Base-by-base conservation (phyloP, 2,888 invertebrate species). In the Lottia gigantea region DNA sequence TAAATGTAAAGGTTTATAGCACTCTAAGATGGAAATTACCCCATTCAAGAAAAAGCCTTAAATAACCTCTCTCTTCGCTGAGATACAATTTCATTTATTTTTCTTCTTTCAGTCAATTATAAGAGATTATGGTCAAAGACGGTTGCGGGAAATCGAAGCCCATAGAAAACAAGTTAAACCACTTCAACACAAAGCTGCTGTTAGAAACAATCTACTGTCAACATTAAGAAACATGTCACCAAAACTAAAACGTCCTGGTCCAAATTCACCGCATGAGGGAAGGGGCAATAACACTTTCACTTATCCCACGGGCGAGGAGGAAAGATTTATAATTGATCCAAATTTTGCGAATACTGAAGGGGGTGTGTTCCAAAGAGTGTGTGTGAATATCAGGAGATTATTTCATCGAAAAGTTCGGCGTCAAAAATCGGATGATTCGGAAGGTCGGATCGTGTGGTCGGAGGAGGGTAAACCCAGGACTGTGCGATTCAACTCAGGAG, bases 41-140 rank as follows among this genome's bases (percentile, higher is more conserved):
- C 40, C 40, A 40, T 40, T 4, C 11, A 6, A 31, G 31, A 31
- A 31, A 31, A 40, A 40, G 40, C 6, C 31, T 31, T 8, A 40
- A 40, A 40, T 40, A 40, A 8, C 11, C 11, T 11, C 11, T 40
- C 7, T 40, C 40, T 40, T 40, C 6, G 11, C 40, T 40, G 40
- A 40, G 40, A 40, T 8, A 40, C 8, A 40, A 40, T 40, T 40
- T 40, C 40, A 40, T 40, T 40, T 40, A 8, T 11, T 40, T 11
- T 40, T 40, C 11, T 40, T 11, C n/a, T 78, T 79, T 26, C 77
- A 85, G 84, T 76, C 77, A 68, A 83, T 85, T 45, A 85, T 85
- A 46, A 75, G 84, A 46, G 82, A 82, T 63, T 85, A 83, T 64
- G 84, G 83, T 12, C 82, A 85, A 70, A 76, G 80, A 68, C 71